Conservation (phyloP, 2,113 vertebrate species). For the Castor canadensis region DNA sequence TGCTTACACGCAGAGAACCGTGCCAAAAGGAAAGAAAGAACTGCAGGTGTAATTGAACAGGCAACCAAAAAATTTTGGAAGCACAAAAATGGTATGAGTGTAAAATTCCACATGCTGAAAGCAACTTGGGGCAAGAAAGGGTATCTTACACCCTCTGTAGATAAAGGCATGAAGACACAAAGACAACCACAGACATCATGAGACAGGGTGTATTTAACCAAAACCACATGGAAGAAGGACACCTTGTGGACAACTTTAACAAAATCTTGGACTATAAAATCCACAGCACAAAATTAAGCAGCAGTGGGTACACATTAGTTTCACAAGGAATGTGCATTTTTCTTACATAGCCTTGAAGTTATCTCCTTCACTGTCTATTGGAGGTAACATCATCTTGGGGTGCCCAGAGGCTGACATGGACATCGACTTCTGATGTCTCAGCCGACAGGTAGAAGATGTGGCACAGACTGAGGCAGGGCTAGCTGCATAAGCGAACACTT, state of each 20-base stretch:
- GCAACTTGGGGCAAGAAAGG: constrained; percentile 50
- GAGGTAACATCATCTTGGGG: constrained; percentile 90
- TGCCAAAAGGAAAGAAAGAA: constrained; percentile 54
- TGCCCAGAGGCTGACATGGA: constrained; percentile 90
- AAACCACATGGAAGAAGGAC: constrained; percentile 56
- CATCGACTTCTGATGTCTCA: constrained; percentile 91
- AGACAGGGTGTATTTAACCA: constrained; percentile 64
- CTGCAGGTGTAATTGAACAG: constrained; percentile 29
- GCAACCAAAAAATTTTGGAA: constrained; percentile 31
- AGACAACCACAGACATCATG: constrained; percentile 72
- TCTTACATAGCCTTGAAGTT: constrained; percentile 92
- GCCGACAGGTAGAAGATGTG: constrained; percentile 89
- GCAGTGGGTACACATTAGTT: constrained; percentile 79
- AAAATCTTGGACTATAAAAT: constrained; percentile 75
- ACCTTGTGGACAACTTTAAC: constrained; percentile 75
- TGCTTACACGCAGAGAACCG: constrained; percentile 65
- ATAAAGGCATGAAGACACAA: constrained; percentile 64
- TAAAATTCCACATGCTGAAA: constrained; percentile 60
- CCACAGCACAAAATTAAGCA: constrained; percentile 82
- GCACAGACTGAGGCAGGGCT: constrained; percentile 89
- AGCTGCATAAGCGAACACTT: constrained; percentile 89
- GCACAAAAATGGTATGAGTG: neutral
- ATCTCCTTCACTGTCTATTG: constrained; percentile 92
- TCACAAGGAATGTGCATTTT: constrained; percentile 78
- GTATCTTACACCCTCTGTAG: constrained; percentile 54